phyloP scores from a whole-genome alignment of 1,140 invertebrate genomes.

The Contarinia nasturtii region DNA sequence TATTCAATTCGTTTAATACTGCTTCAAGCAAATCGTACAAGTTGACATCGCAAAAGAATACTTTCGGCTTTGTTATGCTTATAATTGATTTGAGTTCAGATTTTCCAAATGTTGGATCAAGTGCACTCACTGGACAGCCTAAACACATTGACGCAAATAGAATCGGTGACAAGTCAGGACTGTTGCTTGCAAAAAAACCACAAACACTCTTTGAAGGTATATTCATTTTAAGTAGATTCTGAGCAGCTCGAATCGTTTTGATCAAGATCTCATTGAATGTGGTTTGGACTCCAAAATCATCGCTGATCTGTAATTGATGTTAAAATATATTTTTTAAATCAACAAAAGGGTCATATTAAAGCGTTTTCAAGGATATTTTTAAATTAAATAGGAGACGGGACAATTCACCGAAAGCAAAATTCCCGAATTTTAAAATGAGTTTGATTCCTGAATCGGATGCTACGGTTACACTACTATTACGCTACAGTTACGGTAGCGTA shows the following conservation, averaged over 20 bases:
- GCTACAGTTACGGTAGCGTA: no score
- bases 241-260: background rate
- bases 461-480: no score
- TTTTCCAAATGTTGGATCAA: slow-evolving; percentile 3
- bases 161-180: slow-evolving; percentile 1
- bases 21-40: slow-evolving; percentile 11
- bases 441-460: no score
- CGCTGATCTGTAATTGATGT: background rate
- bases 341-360: no score
- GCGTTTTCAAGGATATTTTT: no score
- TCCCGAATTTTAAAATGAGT: no score
- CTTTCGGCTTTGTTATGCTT: slow-evolving; percentile 14
- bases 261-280: background rate
- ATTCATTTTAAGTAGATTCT: background rate
- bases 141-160: slow-evolving; percentile 15
- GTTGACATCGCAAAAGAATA: slow-evolving; percentile 19
- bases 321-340: no score
- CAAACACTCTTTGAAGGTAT: background rate
- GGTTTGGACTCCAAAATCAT: background rate
- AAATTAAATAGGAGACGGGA: no score
- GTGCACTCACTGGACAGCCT: slow-evolving; percentile 17
- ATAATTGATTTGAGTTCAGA: slow-evolving; percentile 8
- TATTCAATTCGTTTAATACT: slow-evolving; percentile 10
- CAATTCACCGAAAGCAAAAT: no score
- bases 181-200: background rate